These are phyloP conservation scores for Centropristis striata DNA, from an alignment of 2,113 vertebrate genomes.

Conservation along the genomic window DNA sequence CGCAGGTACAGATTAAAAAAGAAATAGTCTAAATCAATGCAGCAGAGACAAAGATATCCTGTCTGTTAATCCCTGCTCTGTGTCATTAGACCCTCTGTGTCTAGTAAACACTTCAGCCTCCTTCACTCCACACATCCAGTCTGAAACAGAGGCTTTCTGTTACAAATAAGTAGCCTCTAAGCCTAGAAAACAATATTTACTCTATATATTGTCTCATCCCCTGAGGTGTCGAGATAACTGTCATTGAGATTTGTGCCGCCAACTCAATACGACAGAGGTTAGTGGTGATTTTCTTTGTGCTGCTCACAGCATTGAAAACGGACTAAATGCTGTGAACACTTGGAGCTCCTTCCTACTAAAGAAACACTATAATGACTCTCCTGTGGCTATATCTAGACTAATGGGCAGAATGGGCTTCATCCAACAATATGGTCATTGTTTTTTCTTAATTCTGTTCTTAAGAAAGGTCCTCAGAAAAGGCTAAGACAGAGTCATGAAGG, in stretches of 20 bases:
- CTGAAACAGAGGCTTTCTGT: not conserved
- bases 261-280: constrained; percentile 2
- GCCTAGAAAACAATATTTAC: not conserved
- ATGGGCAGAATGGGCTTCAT: too few species aligned
- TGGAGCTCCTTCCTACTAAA: not conserved
- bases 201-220: not conserved
- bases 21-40: not conserved
- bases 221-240: not conserved
- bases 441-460: too few species aligned
- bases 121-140: not conserved
- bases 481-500: too few species aligned
- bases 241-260: not conserved
- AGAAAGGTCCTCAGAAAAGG: too few species aligned
- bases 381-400: too few species aligned
- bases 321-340: not conserved
- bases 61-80: not conserved
- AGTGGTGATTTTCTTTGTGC: not conserved
- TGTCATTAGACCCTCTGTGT: not conserved
- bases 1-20: not conserved
- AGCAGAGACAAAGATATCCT: not conserved
- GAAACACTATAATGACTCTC: too few species aligned
- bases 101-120: not conserved
- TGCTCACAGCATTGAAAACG: not conserved
- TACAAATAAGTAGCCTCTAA: not conserved
- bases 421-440: too few species aligned